Conservation (phyloP, 2,797 vertebrate species). For the Delichon dasypus region DNA sequence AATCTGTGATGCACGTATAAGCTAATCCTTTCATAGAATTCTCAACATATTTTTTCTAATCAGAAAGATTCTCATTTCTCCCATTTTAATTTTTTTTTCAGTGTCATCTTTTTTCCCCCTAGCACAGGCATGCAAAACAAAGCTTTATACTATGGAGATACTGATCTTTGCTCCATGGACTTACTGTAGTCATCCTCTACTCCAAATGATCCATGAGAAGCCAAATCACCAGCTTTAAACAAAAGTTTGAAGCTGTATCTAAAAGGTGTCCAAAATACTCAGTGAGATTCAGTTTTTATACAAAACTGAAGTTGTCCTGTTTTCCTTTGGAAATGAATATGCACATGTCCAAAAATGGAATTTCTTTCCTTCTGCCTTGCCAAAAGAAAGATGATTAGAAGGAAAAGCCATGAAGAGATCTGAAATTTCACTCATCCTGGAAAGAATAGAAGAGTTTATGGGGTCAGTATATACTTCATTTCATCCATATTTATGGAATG, state of each 20-base stretch:
- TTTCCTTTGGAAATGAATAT: not conserved
- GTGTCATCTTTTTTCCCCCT: not conserved
- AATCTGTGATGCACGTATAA: not conserved
- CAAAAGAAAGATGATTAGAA: constrained; percentile 8
- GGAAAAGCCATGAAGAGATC: not conserved
- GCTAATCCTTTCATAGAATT: not conserved
- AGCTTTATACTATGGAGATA: not conserved
- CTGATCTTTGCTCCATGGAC: not conserved
- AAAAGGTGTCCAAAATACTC: not conserved
- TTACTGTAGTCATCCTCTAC: not conserved
- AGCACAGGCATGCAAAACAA: not conserved
- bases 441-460: constrained; percentile 2
- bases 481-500: constrained; percentile 27
- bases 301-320: not conserved
- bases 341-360: not conserved
- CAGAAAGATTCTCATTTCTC: not conserved
- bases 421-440: not conserved
- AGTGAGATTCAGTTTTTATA: not conserved
- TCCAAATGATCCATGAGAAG: not conserved
- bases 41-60: not conserved
- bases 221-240: not conserved
- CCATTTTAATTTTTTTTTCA: not conserved
- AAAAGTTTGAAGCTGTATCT: not conserved
- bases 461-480: constrained; percentile 10
- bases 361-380: not conserved